Conservation (phyloP, 2,888 invertebrate genomes). For the Panopea generosa region DNA sequence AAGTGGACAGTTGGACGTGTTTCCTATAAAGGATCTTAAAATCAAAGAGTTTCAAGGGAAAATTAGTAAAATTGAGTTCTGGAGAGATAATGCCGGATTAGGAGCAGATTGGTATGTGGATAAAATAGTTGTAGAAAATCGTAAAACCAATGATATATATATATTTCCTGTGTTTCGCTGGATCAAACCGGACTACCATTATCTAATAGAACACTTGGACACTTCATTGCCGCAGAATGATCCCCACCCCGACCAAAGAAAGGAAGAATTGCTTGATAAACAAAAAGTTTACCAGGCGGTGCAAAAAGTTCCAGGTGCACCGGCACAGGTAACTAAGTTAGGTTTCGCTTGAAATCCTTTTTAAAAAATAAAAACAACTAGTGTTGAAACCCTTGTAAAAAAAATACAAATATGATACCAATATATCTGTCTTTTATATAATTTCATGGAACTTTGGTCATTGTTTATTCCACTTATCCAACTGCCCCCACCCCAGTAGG, state of each 20-base stretch:
- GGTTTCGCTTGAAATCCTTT: too few species aligned
- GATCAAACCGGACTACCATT: constrained; percentile 83
- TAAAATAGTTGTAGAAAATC: constrained; percentile 76
- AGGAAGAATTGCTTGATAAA: constrained; percentile 83
- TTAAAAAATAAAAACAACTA: too few species aligned
- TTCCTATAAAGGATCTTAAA: constrained; percentile 66
- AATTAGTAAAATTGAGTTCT: constrained; percentile 82
- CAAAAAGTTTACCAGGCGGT: constrained; percentile 73
- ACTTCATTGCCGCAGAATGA: constrained; percentile 85
- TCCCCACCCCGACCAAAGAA: constrained; percentile 79
- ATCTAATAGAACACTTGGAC: constrained; percentile 83
- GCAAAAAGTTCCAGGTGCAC: constrained; percentile 66
- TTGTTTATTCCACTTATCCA: too few species aligned
- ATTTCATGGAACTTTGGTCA: too few species aligned
- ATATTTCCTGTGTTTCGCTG: constrained; percentile 85
- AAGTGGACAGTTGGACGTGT: constrained; percentile 82
- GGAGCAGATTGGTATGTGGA: constrained; percentile 85
- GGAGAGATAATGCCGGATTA: constrained; percentile 83
- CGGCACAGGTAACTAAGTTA: constrained; percentile 76
- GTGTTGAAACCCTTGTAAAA: too few species aligned
- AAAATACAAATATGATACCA: too few species aligned
- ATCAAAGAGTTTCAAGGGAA: constrained; percentile 63
- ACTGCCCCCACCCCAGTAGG: too few species aligned
- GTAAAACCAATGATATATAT: constrained; percentile 68
- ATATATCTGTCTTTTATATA: too few species aligned